phyloP scores from a whole-genome alignment of 2,888 invertebrate genomes.

The Podabrus alpinus region DNA sequence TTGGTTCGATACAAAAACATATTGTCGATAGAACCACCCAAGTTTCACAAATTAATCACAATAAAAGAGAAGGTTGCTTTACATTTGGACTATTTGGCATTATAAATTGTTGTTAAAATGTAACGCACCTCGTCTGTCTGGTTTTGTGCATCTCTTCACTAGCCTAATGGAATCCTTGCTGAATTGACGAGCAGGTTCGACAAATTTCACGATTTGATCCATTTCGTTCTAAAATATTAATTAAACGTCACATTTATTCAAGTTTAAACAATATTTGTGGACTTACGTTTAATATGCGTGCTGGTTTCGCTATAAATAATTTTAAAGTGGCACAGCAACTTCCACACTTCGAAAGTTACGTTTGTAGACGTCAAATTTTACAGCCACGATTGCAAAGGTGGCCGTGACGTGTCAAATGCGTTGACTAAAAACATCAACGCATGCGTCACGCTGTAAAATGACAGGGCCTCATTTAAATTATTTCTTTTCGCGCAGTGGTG shows the following conservation, averaged over 20 bases:
- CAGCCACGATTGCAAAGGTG: slow-evolving; percentile 30
- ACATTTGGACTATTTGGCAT: too few species aligned
- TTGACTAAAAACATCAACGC: not conserved
- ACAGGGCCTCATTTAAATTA: not conserved
- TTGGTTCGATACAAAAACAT: not conserved
- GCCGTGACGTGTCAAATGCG: slow-evolving; percentile 25
- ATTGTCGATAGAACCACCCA: not conserved
- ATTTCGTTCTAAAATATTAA: slow-evolving; percentile 59
- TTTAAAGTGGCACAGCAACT: not conserved
- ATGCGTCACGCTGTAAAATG: not conserved
- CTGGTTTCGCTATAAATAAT: not conserved
- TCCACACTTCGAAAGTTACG: slow-evolving; percentile 1
- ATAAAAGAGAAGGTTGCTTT: not conserved
- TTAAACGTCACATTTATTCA: slow-evolving; percentile 1
- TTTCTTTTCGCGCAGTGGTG: not conserved
- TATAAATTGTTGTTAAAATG: not conserved
- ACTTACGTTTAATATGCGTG: not conserved
- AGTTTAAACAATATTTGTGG: not conserved
- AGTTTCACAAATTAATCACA: not conserved
- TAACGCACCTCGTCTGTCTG: slow-evolving; percentile 89
- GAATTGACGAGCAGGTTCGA: slow-evolving; percentile 95
- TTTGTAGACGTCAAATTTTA: slow-evolving; percentile 12
- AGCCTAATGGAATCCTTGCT: slow-evolving; percentile 97
- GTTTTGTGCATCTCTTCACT: slow-evolving; percentile 99
- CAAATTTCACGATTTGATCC: slow-evolving; percentile 95